phyloP scores from a whole-genome alignment of 2,797 vertebrate genomes.

The Takifugu ocellatus region DNA sequence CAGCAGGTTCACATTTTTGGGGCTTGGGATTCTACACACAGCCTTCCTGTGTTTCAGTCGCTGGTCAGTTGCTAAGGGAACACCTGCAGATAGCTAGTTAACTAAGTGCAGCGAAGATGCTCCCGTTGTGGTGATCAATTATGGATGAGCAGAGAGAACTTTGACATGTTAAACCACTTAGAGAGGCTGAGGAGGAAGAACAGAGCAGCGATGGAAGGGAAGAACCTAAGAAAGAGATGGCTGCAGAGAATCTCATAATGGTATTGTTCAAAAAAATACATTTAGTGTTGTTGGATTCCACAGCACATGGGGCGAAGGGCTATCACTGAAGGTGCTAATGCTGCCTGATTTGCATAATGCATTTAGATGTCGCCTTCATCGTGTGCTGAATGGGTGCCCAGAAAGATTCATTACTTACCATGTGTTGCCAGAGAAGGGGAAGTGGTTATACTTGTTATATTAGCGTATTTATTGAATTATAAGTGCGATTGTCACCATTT shows the following conservation, averaged over 20 bases:
- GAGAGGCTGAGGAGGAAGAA: slow-evolving; percentile 62
- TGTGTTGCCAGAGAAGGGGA: background rate
- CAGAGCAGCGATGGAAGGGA: slow-evolving; percentile 44
- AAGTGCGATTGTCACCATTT: no score
- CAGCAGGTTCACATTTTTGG: slow-evolving; percentile 57
- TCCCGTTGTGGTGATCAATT: slow-evolving; percentile 74
- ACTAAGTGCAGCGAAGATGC: slow-evolving; percentile 76
- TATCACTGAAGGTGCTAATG: slow-evolving; percentile 23
- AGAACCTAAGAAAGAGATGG: slow-evolving; percentile 26
- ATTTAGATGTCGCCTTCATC: slow-evolving; percentile 20
- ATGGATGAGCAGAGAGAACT: slow-evolving; percentile 78
- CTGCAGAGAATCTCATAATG: slow-evolving; percentile 31
- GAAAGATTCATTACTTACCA: background rate
- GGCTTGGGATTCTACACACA: slow-evolving; percentile 35
- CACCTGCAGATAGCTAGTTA: slow-evolving; percentile 77
- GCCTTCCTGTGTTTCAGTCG: slow-evolving; percentile 49
- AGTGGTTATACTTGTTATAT: no score
- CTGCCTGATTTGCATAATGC: slow-evolving; percentile 34
- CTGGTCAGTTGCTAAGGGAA: slow-evolving; percentile 72
- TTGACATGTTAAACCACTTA: slow-evolving; percentile 83
- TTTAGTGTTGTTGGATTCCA: slow-evolving; percentile 27
- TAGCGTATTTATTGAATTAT: no score
- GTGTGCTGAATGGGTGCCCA: slow-evolving; percentile 4
- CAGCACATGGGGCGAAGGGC: background rate
- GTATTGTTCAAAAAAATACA: slow-evolving; percentile 38